These are phyloP conservation scores for Pantherophis alleghaniensis DNA, from an alignment of 2,797 vertebrate genomes.

Conservation along the genomic window DNA sequence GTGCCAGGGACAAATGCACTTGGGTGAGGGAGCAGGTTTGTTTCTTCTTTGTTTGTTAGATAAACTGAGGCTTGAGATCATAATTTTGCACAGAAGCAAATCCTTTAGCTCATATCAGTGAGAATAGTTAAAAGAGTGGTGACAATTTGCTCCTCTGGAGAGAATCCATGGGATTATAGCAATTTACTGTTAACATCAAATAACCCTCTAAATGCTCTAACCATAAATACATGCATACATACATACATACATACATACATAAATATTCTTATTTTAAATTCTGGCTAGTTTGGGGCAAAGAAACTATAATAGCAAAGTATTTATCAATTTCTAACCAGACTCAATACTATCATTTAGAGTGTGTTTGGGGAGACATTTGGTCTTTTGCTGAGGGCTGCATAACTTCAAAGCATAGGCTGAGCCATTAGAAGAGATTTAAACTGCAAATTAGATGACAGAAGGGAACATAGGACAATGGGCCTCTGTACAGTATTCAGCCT, in stretches of 20 bases:
- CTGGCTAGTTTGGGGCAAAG: not conserved
- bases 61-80: not conserved
- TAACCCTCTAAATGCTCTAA: not conserved
- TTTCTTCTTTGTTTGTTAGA: not conserved
- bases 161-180: conserved; percentile 17
- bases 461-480: not conserved
- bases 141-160: conserved; percentile 17
- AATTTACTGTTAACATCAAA: conserved; percentile 22
- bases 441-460: not conserved
- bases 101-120: not conserved
- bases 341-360: not conserved
- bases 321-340: conserved; percentile 22
- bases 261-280: conserved; percentile 21
- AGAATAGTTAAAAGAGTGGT: not conserved
- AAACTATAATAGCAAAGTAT: not conserved
- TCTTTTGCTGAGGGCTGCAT: not conserved
- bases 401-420: conserved; percentile 10
- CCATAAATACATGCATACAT: too few species aligned
- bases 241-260: not conserved
- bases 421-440: conserved; percentile 1
- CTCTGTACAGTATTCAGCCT: not conserved
- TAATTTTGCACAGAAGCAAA: conserved; percentile 22
- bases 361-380: not conserved
- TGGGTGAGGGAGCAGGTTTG: too few species aligned
- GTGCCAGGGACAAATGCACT: not conserved